phyloP scores from a whole-genome alignment of 37 sponge, comb jelly and placozoan species.

The Eunapius fragilis region DNA sequence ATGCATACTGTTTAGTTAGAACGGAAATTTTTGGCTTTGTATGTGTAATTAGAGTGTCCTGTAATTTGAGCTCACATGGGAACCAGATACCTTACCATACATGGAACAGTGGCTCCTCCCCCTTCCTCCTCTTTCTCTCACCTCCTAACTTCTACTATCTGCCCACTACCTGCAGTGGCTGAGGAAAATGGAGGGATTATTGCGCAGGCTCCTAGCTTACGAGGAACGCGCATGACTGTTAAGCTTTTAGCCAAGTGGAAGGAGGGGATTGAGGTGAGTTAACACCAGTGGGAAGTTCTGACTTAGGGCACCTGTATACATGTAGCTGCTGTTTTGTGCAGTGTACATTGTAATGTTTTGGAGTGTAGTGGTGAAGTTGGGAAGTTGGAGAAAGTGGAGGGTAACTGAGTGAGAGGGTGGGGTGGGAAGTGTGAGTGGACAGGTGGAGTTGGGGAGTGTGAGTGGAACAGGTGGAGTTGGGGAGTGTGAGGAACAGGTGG shows the following conservation, averaged over 20 bases:
- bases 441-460: no score
- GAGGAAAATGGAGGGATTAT: background rate
- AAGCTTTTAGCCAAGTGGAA: conserved; percentile 60
- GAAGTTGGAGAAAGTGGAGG: no score
- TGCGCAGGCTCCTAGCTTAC: background rate
- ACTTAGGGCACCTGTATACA: no score
- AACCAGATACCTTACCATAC: background rate
- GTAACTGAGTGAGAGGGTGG: no score
- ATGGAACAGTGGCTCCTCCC: background rate
- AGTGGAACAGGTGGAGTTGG: no score
- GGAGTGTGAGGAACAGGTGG: no score
- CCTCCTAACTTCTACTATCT: background rate
- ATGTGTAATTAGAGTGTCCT: no score
- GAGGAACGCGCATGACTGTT: conserved; percentile 32
- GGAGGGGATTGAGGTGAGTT: conserved; percentile 61
- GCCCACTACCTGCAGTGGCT: conserved; percentile 4
- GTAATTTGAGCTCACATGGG: background rate
- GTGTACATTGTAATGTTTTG: background rate
- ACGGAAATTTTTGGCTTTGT: no score
- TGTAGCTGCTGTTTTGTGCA: no score
- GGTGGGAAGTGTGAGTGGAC: no score
- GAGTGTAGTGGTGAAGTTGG: no score
- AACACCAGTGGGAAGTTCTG: no score
- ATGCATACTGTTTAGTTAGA: background rate
- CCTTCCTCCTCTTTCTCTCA: background rate